Percentiles rank a stretch among this genome's conserved stretches.
Evolutionary conservation across 2,888 invertebrate genomes (phyloP).

Genomic region (Brachylomia viminalis): DNA sequence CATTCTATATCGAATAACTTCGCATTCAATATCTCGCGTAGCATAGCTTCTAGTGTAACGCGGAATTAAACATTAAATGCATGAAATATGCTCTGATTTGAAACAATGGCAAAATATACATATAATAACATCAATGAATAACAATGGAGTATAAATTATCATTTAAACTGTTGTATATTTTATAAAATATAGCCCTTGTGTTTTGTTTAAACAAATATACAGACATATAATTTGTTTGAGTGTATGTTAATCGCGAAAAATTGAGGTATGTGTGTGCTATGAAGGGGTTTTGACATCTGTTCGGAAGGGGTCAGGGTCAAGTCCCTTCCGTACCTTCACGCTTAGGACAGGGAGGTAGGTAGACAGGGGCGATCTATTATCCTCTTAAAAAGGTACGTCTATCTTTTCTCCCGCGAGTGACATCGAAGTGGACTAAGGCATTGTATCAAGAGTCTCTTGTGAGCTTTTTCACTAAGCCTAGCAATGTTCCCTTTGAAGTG

Average conservation of each 20-base stretch:
- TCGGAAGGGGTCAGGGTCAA: not conserved
- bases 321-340: not conserved
- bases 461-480: slow-evolving; percentile 7
- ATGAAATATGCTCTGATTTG: slow-evolving; percentile 91
- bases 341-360: not conserved
- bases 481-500: slow-evolving; percentile 1
- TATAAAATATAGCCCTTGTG: slow-evolving; percentile 89
- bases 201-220: slow-evolving; percentile 80
- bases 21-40: slow-evolving; percentile 49
- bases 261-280: slow-evolving; percentile 27
- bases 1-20: slow-evolving; percentile 29
- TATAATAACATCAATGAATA: slow-evolving; percentile 91
- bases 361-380: slow-evolving; percentile 3
- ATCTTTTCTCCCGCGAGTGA: not conserved
- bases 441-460: slow-evolving; percentile 24
- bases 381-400: not conserved
- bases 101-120: slow-evolving; percentile 91
- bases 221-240: slow-evolving; percentile 80
- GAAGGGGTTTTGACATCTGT: slow-evolving; percentile 19
- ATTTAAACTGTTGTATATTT: slow-evolving; percentile 90
- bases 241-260: slow-evolving; percentile 71
- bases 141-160: slow-evolving; percentile 91
- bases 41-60: slow-evolving; percentile 71
- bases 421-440: slow-evolving; percentile 3
- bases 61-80: slow-evolving; percentile 88